Evolutionary conservation across 2,113 vertebrate species (phyloP).

Genomic region (Piaya cayana): DNA sequence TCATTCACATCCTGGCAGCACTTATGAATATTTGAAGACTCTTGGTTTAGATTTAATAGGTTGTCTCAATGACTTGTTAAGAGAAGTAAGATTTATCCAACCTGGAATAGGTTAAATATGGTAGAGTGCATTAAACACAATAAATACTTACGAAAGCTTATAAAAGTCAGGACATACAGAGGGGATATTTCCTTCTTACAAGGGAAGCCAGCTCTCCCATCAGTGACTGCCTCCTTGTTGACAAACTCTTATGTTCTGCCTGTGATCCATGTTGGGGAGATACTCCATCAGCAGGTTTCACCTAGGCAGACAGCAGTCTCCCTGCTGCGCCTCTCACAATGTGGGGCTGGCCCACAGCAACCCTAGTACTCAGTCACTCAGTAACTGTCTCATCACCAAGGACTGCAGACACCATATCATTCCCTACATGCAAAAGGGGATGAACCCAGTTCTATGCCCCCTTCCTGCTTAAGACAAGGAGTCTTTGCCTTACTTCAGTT

Average conservation of each 20-base stretch:
- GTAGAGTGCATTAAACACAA: neutral
- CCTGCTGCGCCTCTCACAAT: rapidly evolving
- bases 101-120: neutral
- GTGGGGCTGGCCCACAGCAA: neutral
- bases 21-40: neutral
- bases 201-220: neutral
- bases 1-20: neutral
- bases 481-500: neutral
- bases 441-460: rapidly evolving
- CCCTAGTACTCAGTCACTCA: neutral
- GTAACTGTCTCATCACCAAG: neutral
- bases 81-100: neutral
- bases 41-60: neutral
- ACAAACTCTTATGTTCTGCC: neutral
- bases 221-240: neutral
- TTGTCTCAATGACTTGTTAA: neutral
- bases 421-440: neutral
- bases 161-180: neutral
- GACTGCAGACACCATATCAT: rapidly evolving
- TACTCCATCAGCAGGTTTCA: neutral
- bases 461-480: neutral
- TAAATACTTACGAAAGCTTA: neutral
- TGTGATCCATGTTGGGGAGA: rapidly evolving
- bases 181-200: neutral
- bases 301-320: neutral